A percentile compares a stretch with the other conserved stretches of the same genome.
Conservation (phyloP, 2,113 vertebrate species). For the Onychostoma macrolepis region DNA sequence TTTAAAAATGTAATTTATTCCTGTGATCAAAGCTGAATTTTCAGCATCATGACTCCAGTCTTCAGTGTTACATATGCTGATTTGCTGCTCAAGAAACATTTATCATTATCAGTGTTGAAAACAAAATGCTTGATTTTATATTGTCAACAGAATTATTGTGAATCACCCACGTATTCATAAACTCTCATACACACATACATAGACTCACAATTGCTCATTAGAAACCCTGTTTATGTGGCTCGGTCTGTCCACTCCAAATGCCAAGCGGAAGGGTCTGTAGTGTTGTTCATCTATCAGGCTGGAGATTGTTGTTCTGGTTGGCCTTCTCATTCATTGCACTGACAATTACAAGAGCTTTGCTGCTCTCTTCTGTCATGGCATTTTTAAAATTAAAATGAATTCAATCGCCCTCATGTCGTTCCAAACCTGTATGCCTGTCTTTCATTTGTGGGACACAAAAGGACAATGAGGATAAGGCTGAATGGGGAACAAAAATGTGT, state of each 20-base stretch:
- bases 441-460: background rate
- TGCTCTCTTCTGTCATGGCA: background rate
- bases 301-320: background rate
- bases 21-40: background rate
- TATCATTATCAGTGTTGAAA: background rate
- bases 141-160: background rate
- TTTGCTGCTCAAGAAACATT: background rate
- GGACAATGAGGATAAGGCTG: background rate
- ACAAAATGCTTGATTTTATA: background rate
- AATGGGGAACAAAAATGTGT: background rate
- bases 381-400: background rate
- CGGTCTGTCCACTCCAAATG: slow-evolving; percentile 48
- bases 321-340: background rate
- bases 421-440: background rate
- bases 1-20: background rate
- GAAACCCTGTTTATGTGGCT: slow-evolving; percentile 51
- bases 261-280: slow-evolving; percentile 29
- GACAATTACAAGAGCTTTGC: slow-evolving; percentile 13
- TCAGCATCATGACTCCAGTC: background rate
- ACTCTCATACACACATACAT: background rate
- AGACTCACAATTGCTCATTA: background rate
- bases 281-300: background rate
- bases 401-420: background rate
- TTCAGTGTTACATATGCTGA: background rate
- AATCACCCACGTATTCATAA: slow-evolving; percentile 6